Percentiles rank a stretch among this genome's conserved stretches.
phyloP scores from a whole-genome alignment of 2,113 vertebrate genomes.

The Albula glossodonta region DNA sequence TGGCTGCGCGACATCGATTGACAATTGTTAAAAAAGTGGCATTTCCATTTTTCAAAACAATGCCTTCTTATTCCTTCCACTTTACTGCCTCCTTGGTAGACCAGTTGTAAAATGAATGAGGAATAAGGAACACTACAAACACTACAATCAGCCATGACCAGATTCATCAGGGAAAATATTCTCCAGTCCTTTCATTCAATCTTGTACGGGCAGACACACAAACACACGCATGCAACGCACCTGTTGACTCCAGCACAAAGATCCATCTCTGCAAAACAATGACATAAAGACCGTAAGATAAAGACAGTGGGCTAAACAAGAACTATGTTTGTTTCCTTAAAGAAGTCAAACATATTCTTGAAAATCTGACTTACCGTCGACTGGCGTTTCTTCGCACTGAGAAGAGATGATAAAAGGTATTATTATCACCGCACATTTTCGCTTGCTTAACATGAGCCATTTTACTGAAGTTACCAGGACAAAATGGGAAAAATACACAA shows the following conservation, averaged over 20 bases:
- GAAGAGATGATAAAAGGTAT: conserved; percentile 13
- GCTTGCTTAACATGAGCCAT: not conserved
- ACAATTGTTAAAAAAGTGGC: not conserved
- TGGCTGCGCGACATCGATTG: conserved; percentile 11
- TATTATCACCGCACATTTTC: not conserved
- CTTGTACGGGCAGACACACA: not conserved
- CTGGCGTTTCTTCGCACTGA: conserved; percentile 46
- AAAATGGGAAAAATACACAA: no score
- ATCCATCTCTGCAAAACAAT: conserved; percentile 18
- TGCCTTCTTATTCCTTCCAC: not conserved
- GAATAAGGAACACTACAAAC: not conserved
- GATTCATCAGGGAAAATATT: not conserved
- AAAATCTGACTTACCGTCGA: conserved; percentile 43
- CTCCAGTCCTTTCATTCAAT: not conserved
- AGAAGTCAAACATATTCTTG: not conserved
- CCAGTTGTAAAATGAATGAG: not conserved
- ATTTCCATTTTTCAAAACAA: not conserved
- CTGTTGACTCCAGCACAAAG: conserved; percentile 34
- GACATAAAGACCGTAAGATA: not conserved
- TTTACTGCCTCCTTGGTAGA: not conserved
- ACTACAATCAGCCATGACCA: not conserved
- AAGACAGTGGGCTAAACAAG: not conserved
- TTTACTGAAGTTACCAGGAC: no score
- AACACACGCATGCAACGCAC: conserved; percentile 20
- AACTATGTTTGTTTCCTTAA: not conserved